Evolutionary conservation across 1,140 invertebrate genomes (phyloP), one percentile per base, ranked within the genome.

Genomic region (Littorina saxatilis): DNA sequence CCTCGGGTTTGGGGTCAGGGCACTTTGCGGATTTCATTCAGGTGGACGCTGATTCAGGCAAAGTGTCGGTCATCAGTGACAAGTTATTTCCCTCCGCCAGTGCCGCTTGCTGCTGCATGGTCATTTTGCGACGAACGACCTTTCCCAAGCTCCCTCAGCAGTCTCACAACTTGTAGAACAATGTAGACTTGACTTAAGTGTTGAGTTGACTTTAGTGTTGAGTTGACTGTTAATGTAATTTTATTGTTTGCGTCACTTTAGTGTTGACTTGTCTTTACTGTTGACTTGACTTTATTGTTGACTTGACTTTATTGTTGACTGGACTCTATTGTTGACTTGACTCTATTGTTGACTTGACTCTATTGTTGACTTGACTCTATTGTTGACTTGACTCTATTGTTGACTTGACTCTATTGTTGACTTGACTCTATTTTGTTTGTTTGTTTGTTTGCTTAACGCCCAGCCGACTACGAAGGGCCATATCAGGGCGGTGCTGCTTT

Each of bases 21-120:
- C 83, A 84, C 39, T 86, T 84, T 81, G 85, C 76, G 43, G 84
- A 86, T 68, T 82, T 88, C 39, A 76, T 84, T 29, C 37, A 77
- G 39, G 43, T 82, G 66, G 73, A 84, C 66, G 32, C 83, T 39
- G 74, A 77, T 58, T n/a, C 43, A 47, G 43, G 40, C 27, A 35
- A 83, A 40, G 43, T 78, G 17, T 2, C 40, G 61, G 58, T 82
- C 52, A 79, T 80, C 80, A 74, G 13, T 75, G 68, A 76, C 55
- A 52, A 73, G 2, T 52, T 83, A 2, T 83, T 73, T 47, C 20
- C 76, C 23, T 70, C 55, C 2, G 82, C 82, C n/a, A 79, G 77
- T 63, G 77, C 77, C 20, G 78, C 78, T 11, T 78, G 82, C 58
- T 83, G 82, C 37, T 80, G 83, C 70, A 75, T 83, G 76, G 80